Evolutionary conservation across 2,797 vertebrate species (phyloP).

Genomic region (Sibirionetta formosa): DNA sequence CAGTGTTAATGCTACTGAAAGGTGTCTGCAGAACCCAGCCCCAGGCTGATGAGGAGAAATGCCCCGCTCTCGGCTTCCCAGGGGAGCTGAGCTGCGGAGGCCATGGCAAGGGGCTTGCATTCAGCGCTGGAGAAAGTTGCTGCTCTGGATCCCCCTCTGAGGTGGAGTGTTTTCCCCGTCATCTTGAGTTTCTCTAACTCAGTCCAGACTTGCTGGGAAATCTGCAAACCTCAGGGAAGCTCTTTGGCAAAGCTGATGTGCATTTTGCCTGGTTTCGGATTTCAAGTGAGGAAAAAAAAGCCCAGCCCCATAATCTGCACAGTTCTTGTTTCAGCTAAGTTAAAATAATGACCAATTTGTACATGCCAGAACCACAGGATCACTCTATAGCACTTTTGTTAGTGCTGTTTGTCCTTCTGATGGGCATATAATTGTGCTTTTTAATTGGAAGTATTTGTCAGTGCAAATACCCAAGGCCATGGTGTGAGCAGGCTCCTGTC

Average conservation of each 20-base stretch:
- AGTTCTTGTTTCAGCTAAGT: not conserved
- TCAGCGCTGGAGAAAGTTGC: not conserved
- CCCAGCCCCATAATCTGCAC: not conserved
- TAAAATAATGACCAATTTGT: constrained; percentile 26
- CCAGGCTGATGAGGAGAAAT: not conserved
- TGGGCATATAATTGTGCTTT: not conserved
- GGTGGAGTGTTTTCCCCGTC: not conserved
- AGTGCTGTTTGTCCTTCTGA: not conserved
- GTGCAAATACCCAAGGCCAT: rapidly evolving
- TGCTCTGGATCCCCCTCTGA: not conserved
- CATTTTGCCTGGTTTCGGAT: not conserved
- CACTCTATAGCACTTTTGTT: not conserved
- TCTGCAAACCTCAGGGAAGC: constrained; percentile 10
- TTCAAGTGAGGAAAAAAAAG: not conserved
- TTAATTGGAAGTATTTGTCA: constrained; percentile 1
- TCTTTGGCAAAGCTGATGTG: not conserved
- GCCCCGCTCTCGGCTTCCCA: rapidly evolving
- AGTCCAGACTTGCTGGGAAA: constrained; percentile 28
- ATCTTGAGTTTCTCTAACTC: constrained; percentile 21
- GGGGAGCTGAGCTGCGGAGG: not conserved
- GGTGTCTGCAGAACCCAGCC: not conserved
- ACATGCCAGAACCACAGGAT: constrained; percentile 8
- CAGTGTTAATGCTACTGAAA: not conserved
- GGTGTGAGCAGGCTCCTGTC: not conserved
- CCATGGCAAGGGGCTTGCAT: not conserved